Base-by-base conservation (phyloP, 2,888 invertebrate genomes). In the Tenthredo distinguenda region DNA sequence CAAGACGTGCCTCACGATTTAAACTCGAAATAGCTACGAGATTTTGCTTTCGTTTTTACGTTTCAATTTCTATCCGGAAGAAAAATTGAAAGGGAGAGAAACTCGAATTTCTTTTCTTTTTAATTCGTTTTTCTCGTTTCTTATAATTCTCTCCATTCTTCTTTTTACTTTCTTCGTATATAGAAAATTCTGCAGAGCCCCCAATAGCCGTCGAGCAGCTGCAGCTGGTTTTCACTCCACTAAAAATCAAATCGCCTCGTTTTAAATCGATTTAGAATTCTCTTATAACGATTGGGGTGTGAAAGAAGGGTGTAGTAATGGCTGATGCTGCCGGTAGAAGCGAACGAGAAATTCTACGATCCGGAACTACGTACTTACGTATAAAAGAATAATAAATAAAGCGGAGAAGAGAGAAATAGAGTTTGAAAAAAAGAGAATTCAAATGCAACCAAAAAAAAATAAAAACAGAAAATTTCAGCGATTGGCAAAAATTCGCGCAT, bases 251-350 rank as follows among this genome's bases (percentile, higher is more conserved):
- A 91, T 90, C 89, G 88, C 90, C 91, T 90, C 91, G 89, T 91
- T 91, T 90, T 89, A 90, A 91, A 92, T 92, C 91, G 92, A 92
- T 92, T 91, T 90, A 90, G 89, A 91, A 92, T 90, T 89, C 91
- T 91, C 91, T 91, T 89, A 84, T 86, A 85, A 86, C 87, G 71
- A 15, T 37, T 37, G 2, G 12, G 26, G 43, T 47, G 47, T n/a
- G 18, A 34, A 15, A 31, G 71, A 26, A 26, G 62, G 58, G 47
- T 47, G 47, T 68, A 12, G 68, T 68, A 68, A 68, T 68, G 68
- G 31, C 31, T 15, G 34, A 34, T 68, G 26, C 68, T 12, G 68
- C 34, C 6, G 68, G 9, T 37, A 72, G n/a, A 40, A 43, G 40
- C 47, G 47, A 21, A 18, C 15, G 37, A 72, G 40, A 5, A 55